Percentiles rank a stretch among this genome's conserved stretches.
These are phyloP conservation scores for Phlogophora meticulosa DNA, from an alignment of 2,888 invertebrate species.

Conservation along the genomic window DNA sequence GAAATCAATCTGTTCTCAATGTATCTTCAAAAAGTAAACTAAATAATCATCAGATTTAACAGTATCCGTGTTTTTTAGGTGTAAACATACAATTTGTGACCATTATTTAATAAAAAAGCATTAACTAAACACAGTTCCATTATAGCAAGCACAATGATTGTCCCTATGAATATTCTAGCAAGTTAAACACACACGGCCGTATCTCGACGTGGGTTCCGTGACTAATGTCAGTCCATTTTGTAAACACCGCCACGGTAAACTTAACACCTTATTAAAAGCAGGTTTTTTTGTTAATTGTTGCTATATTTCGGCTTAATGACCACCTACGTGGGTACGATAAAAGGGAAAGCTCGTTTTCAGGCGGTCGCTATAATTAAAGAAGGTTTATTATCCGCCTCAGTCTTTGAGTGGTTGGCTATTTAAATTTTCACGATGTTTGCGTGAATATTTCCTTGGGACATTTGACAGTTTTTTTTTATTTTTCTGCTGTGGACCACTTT, in stretches of 20 bases:
- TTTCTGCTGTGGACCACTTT: neutral
- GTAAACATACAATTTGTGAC: neutral
- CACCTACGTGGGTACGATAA: conserved; percentile 85
- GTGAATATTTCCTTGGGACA: conserved; percentile 61
- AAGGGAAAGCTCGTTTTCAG: conserved; percentile 82
- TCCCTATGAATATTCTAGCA: conserved; percentile 56
- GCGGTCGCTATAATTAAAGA: conserved; percentile 82
- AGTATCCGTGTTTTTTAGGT: too few relatives aligned
- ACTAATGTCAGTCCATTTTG: conserved; percentile 82
- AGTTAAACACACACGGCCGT: conserved; percentile 56
- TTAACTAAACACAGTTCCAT: conserved; percentile 35
- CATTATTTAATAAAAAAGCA: conserved; percentile 9
- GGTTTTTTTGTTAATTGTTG: conserved; percentile 89
- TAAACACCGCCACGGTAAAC: conserved; percentile 81
- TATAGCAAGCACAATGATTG: conserved; percentile 38
- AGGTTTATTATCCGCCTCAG: conserved; percentile 81
- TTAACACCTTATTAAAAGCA: conserved; percentile 89
- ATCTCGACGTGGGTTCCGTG: conserved; percentile 73
- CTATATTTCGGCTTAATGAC: conserved; percentile 87
- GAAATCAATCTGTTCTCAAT: too few relatives aligned
- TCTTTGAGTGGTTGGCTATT: conserved; percentile 74
- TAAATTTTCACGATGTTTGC: conserved; percentile 66
- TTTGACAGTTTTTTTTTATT: conserved; percentile 16
- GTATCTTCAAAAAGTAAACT: too few relatives aligned
- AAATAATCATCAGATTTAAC: too few relatives aligned